phyloP scores from a whole-genome alignment of 2,797 vertebrate species.

The Acanthiza pusilla region DNA sequence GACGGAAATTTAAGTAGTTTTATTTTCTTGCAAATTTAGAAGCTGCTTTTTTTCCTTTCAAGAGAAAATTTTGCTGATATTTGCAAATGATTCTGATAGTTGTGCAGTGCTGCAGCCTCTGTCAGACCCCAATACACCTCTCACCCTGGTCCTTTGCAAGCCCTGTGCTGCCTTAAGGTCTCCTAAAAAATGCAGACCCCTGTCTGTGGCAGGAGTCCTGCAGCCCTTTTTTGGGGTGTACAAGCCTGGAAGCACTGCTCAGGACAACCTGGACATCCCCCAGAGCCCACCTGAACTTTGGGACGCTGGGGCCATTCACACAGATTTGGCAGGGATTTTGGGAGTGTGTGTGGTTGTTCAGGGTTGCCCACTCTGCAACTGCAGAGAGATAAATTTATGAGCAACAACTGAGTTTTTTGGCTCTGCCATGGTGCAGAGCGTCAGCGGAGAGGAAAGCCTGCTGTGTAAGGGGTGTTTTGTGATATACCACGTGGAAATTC shows the following conservation, averaged over 20 bases:
- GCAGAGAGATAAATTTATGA: background rate
- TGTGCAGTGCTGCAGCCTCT: background rate
- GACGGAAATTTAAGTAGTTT: background rate
- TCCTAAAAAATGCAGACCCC: background rate
- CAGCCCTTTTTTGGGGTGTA: background rate
- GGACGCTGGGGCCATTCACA: background rate
- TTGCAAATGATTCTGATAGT: background rate
- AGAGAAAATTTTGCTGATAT: background rate
- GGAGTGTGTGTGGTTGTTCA: background rate
- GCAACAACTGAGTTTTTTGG: background rate
- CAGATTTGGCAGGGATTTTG: background rate
- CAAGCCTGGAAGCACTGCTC: background rate
- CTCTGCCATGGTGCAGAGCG: fast-evolving
- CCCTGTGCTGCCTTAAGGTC: background rate
- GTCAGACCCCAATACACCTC: background rate
- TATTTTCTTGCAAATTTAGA: background rate
- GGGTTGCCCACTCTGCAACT: background rate
- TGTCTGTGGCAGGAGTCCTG: background rate
- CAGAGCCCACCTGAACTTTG: background rate
- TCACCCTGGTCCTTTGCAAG: background rate
- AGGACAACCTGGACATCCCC: background rate
- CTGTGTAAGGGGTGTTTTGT: background rate
- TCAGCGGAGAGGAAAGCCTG: fast-evolving
- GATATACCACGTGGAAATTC: background rate
- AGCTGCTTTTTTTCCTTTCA: background rate